Base-by-base conservation (phyloP, 2,113 vertebrate species). In the Eclectus roratus region DNA sequence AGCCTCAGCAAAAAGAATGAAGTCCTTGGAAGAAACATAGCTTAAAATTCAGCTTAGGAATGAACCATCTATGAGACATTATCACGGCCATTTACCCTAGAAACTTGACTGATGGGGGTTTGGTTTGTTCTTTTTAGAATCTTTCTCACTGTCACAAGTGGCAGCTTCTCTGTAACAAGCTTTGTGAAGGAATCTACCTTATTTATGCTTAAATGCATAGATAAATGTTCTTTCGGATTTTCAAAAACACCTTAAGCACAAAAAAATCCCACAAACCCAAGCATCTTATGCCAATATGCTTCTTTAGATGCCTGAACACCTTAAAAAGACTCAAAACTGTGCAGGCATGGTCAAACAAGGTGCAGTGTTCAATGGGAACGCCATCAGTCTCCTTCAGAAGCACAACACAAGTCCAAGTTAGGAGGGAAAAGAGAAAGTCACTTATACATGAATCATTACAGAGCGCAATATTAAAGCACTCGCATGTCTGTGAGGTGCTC, bases 281-380 rank as follows among this genome's bases (percentile, higher is more conserved):
- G 7, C 8, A 23, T 11, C 5, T 77, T 13, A 5, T 0, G 6
- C 10, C 31, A 7, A 6, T 13, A 6, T 2, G 13, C 31, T 69
- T 55, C 44, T 70, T 66, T 16, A 29, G 16, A 10, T 33, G 9
- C 20, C 15, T 20, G 41, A 89, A 63, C 6, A 18, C 15, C 12
- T 77, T 60, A 0, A 44, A 41, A 76, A 86, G 7, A 24, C 21
- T 35, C 43, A 24, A 21, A 50, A 5, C 4, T 10, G 20, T 8
- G 23, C 28, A 33, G 25, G 25, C 17, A 25, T 7, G 7, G n/a
- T 20, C 71, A 49, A 29, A 21, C 10, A 68, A 71, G 33, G 13
- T 7, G 6, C 56, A 35, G 23, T 3, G 28, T 9, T 29, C 35
- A 35, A 5, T 0, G 2, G 14, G 8, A 53, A 13, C 2, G 0